These are phyloP conservation scores for Chalcosyrphus nemorum DNA, from an alignment of 2,888 invertebrate genomes.

Conservation along the genomic window DNA sequence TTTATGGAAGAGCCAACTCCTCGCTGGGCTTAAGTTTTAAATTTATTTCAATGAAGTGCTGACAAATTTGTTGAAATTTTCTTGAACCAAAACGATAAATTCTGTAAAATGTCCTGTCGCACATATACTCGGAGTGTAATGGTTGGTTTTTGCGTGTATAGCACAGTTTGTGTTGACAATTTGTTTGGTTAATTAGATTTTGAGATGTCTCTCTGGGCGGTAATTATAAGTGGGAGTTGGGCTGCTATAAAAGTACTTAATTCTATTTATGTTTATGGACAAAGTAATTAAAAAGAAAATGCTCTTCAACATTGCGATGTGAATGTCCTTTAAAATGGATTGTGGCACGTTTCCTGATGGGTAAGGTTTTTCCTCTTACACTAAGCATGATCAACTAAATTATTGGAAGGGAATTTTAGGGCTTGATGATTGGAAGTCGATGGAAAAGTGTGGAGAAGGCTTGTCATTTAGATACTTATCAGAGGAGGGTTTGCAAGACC, in stretches of 20 bases:
- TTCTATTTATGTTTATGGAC: conserved; percentile 13
- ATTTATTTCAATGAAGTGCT: conserved; percentile 60
- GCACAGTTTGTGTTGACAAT: conserved; percentile 23
- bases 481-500: too few species aligned
- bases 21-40: conserved; percentile 26
- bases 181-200: conserved; percentile 35
- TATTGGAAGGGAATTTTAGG: too few species aligned
- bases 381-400: too few species aligned
- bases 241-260: conserved; percentile 10
- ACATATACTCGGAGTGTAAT: neutral
- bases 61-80: conserved; percentile 57
- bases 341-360: too few species aligned
- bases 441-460: too few species aligned
- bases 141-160: neutral
- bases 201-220: neutral
- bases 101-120: neutral
- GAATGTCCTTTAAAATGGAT: too few species aligned
- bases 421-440: too few species aligned
- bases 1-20: conserved; percentile 32
- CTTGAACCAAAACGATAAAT: neutral
- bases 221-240: conserved; percentile 30
- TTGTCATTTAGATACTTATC: too few species aligned
- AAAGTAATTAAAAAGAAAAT: neutral
- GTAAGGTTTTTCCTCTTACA: too few species aligned
- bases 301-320: neutral